Conservation (phyloP, 1,140 invertebrate species). For the Zeugodacus cucurbitae region DNA sequence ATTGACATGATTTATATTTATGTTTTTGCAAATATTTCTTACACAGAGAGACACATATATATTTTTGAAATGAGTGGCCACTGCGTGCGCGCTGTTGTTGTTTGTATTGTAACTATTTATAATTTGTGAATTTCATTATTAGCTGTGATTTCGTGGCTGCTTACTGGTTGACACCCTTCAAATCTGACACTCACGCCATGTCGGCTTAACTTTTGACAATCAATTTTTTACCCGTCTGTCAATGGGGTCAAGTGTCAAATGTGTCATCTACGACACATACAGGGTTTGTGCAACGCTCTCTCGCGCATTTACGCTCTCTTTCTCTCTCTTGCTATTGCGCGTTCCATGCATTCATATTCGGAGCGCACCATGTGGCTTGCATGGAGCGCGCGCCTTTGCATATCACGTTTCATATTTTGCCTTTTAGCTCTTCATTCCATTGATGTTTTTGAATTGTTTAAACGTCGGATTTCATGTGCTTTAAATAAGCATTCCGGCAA, state of each 20-base stretch:
- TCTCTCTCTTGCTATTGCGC: neutral
- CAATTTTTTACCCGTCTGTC: neutral
- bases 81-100: neutral
- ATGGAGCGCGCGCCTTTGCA: neutral
- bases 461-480: neutral
- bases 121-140: neutral
- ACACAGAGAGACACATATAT: neutral
- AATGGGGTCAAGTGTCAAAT: neutral
- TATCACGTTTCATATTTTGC: neutral
- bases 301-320: neutral
- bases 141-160: neutral
- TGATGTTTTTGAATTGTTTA: neutral
- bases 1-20: constrained; percentile 30
- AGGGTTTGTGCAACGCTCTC: neutral
- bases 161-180: neutral
- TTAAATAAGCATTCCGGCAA: neutral
- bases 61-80: neutral
- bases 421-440: neutral
- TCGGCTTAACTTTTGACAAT: neutral
- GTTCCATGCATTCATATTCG: neutral
- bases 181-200: neutral
- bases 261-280: neutral
- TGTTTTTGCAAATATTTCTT: neutral
- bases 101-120: neutral
- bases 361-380: neutral